phyloP scores from a whole-genome alignment of 1,140 invertebrate species.

The Macrostomum lignano region DNA sequence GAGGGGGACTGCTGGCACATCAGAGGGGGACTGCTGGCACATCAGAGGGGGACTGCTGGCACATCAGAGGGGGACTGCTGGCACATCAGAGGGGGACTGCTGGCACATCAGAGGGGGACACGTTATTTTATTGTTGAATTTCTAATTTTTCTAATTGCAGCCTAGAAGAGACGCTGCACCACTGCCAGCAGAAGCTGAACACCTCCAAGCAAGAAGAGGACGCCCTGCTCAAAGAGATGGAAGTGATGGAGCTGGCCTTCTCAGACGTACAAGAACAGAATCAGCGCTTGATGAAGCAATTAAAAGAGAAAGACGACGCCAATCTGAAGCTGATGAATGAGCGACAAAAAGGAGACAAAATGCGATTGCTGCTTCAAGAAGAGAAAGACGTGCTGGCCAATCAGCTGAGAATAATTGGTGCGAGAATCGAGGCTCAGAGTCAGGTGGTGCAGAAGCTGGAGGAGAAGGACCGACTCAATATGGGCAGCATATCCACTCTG shows the following conservation, averaged over 20 bases:
- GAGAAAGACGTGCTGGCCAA: slow-evolving; percentile 66
- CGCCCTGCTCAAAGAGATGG: slow-evolving; percentile 77
- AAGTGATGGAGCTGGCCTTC: slow-evolving; percentile 90
- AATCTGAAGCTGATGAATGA: slow-evolving; percentile 99
- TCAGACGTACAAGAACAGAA: slow-evolving; percentile 99
- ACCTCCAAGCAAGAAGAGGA: slow-evolving; percentile 45
- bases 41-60: no score
- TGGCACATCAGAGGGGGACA: no score
- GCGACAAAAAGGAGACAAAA: slow-evolving; percentile 73
- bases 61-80: no score
- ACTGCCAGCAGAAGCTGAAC: not conserved
- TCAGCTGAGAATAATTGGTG: slow-evolving; percentile 55
- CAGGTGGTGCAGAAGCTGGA: slow-evolving; percentile 70
- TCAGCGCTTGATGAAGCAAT: slow-evolving; percentile 66
- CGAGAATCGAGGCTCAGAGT: slow-evolving; percentile 76
- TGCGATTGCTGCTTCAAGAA: slow-evolving; percentile 68
- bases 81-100: no score
- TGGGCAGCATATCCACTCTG: slow-evolving; percentile 60
- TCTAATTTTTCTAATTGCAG: no score
- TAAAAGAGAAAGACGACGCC: slow-evolving; percentile 87
- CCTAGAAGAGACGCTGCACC: not conserved
- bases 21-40: no score
- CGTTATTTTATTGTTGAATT: no score
- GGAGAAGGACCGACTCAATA: slow-evolving; percentile 75
- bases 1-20: no score